phyloP scores from a whole-genome alignment of 2,888 invertebrate species.

The Sphinx pinastri region DNA sequence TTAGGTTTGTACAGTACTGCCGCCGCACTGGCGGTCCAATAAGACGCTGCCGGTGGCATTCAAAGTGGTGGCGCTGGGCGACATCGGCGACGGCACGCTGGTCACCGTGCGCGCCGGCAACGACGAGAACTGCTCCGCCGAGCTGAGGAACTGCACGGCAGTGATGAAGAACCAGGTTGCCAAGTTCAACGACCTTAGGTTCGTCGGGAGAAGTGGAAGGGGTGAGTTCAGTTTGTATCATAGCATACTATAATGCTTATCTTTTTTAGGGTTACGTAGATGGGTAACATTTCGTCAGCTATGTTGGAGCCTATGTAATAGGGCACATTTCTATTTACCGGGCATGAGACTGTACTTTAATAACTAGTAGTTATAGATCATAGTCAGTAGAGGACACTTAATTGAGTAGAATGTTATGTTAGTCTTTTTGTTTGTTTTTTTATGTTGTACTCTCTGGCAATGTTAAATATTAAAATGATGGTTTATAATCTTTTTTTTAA shows the following conservation, averaged over 20 bases:
- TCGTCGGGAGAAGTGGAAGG: conserved; percentile 98
- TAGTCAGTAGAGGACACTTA: too few relatives aligned
- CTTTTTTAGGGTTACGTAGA: neutral
- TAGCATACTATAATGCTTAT: neutral
- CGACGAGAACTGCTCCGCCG: conserved; percentile 98
- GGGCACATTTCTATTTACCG: too few relatives aligned
- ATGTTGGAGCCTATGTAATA: too few relatives aligned
- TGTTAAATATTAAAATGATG: too few relatives aligned
- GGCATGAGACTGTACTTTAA: too few relatives aligned
- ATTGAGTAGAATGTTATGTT: too few relatives aligned
- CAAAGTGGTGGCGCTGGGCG: conserved; percentile 96
- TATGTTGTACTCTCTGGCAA: too few relatives aligned
- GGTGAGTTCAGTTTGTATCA: conserved; percentile 85
- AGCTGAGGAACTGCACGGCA: conserved; percentile 95
- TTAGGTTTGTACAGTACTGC: conserved; percentile 92
- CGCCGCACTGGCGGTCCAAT: conserved; percentile 98
- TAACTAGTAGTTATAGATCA: too few relatives aligned
- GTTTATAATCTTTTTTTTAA: too few relatives aligned
- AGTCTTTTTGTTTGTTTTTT: too few relatives aligned
- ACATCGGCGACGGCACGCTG: conserved; percentile 96
- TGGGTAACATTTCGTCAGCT: neutral
- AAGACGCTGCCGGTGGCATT: conserved; percentile 98
- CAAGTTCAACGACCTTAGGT: conserved; percentile 98
- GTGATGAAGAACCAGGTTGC: conserved; percentile 99
- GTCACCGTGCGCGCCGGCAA: conserved; percentile 97